Evolutionary conservation across 1,140 invertebrate species (phyloP), one percentile per base, ranked within the genome.

Genomic region (Drepana arcuata): DNA sequence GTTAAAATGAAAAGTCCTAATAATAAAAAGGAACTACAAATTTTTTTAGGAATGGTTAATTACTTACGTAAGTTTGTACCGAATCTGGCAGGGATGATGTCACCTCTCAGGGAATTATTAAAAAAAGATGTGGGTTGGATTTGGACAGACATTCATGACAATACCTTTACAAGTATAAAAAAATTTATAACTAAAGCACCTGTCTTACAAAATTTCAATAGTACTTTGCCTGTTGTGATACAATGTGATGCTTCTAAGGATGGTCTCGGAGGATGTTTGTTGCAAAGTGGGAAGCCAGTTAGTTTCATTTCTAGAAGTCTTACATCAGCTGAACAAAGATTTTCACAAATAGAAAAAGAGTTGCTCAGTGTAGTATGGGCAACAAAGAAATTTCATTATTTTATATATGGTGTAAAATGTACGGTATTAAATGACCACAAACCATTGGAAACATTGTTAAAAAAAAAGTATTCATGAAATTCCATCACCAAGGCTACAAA

Each of bases 281-380:
- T 81, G n/a, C 75, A 86, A 47, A 44, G 61, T 39, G 48, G 50
- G 13, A 46, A 65, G 27, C 74, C 67, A 7, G 48, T 85, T n/a
- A 13, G 16, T 7, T 40, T 35, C 35, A 14, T 16, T n/a, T 46
- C 32, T 2, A 33, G 48, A 24, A 52, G 57, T 14, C 84, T 71
- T 26, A 38, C 70, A 6, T 5, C 18, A 21, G 4, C 18, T 21
- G 18, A 21, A 21, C 18, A 21, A 9, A 21, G 9, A 5, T 21
- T 21, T 9, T 21, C 18, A 21, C 58, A 63, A 34, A 77, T 79
- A n/a, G 75, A 84, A 45, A 82, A 74, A 40, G 72, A 85, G 45
- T 36, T 55, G 2, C 49, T 75, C 4, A 21, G 18, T 26, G 62
- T 79, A 7, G 34, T 49, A 24, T 66, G 50, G 57, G 49, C 39